Evolutionary conservation across 2,888 invertebrate genomes (phyloP), one percentile per base, ranked within the genome.

Genomic region (Amphipyra berbera): DNA sequence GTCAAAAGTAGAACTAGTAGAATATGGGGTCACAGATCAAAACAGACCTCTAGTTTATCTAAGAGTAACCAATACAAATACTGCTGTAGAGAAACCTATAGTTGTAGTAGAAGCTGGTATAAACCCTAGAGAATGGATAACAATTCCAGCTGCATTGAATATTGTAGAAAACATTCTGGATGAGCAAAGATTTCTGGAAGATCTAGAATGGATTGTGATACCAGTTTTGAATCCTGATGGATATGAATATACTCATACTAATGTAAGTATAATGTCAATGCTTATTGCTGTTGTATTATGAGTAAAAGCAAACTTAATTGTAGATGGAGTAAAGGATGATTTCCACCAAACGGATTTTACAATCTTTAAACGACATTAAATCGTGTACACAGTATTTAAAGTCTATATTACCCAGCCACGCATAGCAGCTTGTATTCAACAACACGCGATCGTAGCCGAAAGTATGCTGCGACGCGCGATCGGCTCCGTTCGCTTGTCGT

Each of bases 181-280:
- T 61, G 95, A 95, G 61, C 79, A 77, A 0, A 79, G 85, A 14
- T 84, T 96, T 44, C 84, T 96, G 30, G 88, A 95, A 59, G 88
- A 92, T 40, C 92, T 96, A 45, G 96, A 97, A 76, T 97, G 97
- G 96, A 95, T 95, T 69, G 85, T 96, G n/a, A 83, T 97, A n/a
- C 97, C 97, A 0, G 95, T 96, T 21, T 78, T 96, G 30, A 97
- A 97, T 86, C 97, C 97, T 6, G 97, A 97, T 90, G 97, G 97
- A 14, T 97, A 97, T 80, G 96, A 96, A 84, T 97, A 95, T 86
- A 95, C 96, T 0, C 95, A 95, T 82, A 91, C 93, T 4, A 89
- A 88, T 78, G 95, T 95, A 88, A 92, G 94, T 91, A 40, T 30
- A 30, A 6, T 30, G 7, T 1, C 3, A 21, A 21, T 21, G 21